Evolutionary conservation across 2,797 vertebrate genomes (phyloP).

Genomic region (Morelia viridis): DNA sequence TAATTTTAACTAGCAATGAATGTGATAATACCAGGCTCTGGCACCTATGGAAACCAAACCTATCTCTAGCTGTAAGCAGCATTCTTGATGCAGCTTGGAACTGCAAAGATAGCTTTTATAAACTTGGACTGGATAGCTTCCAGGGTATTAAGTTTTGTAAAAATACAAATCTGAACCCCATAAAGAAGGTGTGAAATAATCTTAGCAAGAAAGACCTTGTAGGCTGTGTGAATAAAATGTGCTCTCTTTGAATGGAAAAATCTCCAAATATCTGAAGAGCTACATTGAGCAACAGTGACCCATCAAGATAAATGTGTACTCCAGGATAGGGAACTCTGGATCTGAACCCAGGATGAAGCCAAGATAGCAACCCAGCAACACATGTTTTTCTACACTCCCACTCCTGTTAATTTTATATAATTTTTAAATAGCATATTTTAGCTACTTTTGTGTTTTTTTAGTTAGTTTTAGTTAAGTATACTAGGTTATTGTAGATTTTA

Average conservation of each 20-base stretch:
- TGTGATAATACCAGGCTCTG: background rate
- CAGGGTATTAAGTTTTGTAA: background rate
- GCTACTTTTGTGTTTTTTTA: too few species aligned
- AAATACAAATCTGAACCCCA: background rate
- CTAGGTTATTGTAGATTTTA: too few species aligned
- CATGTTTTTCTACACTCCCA: too few species aligned
- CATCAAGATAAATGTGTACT: background rate
- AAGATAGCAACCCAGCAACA: too few species aligned
- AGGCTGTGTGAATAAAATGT: background rate
- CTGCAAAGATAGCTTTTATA: background rate
- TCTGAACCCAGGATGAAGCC: too few species aligned
- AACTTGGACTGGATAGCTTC: background rate
- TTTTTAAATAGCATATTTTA: too few species aligned
- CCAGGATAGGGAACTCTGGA: background rate
- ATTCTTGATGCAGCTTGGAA: background rate
- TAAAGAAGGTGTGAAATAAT: background rate
- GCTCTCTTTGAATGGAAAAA: too few species aligned
- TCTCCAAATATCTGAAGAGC: too few species aligned
- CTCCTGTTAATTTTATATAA: too few species aligned
- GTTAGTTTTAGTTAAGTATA: too few species aligned
- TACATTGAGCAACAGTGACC: background rate
- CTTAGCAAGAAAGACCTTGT: background rate
- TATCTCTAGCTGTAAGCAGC: background rate
- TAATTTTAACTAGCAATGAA: background rate
- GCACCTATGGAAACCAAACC: background rate